Conservation (phyloP, 2,797 vertebrate genomes). For the Distichodus sexfasciatus region DNA sequence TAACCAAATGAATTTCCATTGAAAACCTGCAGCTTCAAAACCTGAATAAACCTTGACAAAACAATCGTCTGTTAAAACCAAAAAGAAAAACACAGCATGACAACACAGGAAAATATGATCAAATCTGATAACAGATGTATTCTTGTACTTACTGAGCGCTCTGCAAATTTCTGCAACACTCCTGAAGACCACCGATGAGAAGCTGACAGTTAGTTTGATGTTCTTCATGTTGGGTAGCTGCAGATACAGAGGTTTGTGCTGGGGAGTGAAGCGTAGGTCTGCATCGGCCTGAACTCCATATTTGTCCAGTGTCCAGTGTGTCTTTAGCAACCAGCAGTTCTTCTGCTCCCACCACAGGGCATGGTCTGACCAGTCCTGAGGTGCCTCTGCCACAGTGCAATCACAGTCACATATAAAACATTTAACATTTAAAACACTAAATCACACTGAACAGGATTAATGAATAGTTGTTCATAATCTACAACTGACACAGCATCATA, state of each 20-base stretch:
- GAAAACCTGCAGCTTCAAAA: too few species aligned
- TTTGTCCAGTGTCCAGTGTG: constrained; percentile 98
- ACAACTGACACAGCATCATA: too few species aligned
- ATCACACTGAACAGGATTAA: too few species aligned
- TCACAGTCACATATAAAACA: neutral
- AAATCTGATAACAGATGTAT: neutral
- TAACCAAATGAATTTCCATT: neutral
- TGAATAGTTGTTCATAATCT: too few species aligned
- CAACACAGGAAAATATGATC: constrained; percentile 31
- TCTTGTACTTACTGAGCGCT: constrained; percentile 81
- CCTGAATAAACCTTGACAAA: too few species aligned
- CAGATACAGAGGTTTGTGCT: constrained; percentile 88
- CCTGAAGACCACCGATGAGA: constrained; percentile 89
- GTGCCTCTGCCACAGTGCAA: constrained; percentile 69
- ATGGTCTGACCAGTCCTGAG: constrained; percentile 96
- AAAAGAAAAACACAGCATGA: too few species aligned
- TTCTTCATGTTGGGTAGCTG: constrained; percentile 92
- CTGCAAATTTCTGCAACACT: constrained; percentile 89
- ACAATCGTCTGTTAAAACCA: too few species aligned
- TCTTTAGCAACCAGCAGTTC: constrained; percentile 92
- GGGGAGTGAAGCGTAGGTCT: constrained; percentile 86
- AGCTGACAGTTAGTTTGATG: constrained; percentile 84
- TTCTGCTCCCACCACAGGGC: constrained; percentile 97
- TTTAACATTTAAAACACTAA: too few species aligned
- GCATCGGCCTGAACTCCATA: constrained; percentile 94